phyloP scores from a whole-genome alignment of 2,797 vertebrate species.

The Distichodus sexfasciatus region DNA sequence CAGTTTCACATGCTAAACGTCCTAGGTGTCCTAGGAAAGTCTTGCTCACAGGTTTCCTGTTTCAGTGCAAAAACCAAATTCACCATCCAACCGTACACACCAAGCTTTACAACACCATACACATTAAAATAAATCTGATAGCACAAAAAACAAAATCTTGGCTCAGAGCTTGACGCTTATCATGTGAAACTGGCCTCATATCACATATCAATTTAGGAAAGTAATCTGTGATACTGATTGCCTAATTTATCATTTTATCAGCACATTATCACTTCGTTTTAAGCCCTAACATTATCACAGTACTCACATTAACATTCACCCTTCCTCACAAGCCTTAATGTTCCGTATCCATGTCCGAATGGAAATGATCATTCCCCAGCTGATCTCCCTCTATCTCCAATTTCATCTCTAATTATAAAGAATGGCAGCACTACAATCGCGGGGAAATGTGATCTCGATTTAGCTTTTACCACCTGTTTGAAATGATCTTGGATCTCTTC shows the following conservation, averaged over 20 bases:
- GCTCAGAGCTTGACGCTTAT: too few species aligned
- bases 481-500: not conserved
- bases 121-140: too few species aligned
- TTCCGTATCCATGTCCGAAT: not conserved
- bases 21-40: too few species aligned
- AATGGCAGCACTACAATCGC: not conserved
- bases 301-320: not conserved
- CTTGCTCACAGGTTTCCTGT: not conserved
- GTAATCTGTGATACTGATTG: not conserved
- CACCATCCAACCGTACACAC: too few species aligned
- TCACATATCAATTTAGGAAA: conserved; percentile 1
- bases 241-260: not conserved
- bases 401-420: not conserved
- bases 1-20: too few species aligned
- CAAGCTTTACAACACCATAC: too few species aligned
- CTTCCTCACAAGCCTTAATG: not conserved
- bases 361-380: not conserved
- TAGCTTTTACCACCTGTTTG: not conserved
- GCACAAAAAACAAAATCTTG: too few species aligned
- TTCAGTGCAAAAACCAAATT: too few species aligned
- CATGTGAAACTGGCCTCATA: too few species aligned
- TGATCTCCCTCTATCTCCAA: not conserved
- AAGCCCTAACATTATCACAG: not conserved
- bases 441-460: not conserved
- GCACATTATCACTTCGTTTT: not conserved